Base-by-base conservation (phyloP, 92 coral and sea anemone genomes). In the Palythoa heliodiscus region DNA sequence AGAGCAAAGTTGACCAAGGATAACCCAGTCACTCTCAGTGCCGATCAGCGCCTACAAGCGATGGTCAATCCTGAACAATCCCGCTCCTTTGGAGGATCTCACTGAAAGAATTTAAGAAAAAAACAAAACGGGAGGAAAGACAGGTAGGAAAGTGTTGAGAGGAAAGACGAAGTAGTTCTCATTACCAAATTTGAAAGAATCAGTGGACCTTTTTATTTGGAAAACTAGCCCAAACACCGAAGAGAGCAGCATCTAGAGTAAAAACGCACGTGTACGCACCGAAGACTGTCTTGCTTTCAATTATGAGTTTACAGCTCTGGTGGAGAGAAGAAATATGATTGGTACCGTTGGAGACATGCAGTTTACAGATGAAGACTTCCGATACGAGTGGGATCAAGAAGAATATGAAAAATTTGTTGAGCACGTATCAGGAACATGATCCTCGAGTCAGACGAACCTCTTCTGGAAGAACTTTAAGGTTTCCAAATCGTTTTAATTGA, bases 341-440 rank as follows among this genome's bases (percentile, higher is more conserved):
- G 88, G 70, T 68, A 77, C 39, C 70, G 88, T 66, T 85, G 88
- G 68, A 85, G 76, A 66, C 53, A 68, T 85, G 23, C 66, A 85
- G 75, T 85, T 85, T 85, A 64, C 83, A 20, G 83, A 75, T 22
- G 54, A 85, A 74, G 69, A 71, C 70, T 84, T 84, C 81, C 70
- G 54, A 54, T 54, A 57, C 35, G 80, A 84, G 73, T 84, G 73
- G 71, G 54, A 75, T 68, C 66, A 76, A 86, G 83, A 86, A 61
- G 68, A 55, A 64, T 85, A 86, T 53, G 77, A 86, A 23, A 70
- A 76, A 76, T 68, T 61, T 52, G 60, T 86, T 71, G 53, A 67
- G 83, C 88, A 77, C n/a, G n/a, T n/a, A n/a, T n/a, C 88, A 76
- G 76, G 72, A 86, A 76, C 83, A 76, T 39, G 88, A 75, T 86